These are phyloP conservation scores for Percopsis transmontana DNA, from an alignment of 2,113 vertebrate species.

Conservation along the genomic window DNA sequence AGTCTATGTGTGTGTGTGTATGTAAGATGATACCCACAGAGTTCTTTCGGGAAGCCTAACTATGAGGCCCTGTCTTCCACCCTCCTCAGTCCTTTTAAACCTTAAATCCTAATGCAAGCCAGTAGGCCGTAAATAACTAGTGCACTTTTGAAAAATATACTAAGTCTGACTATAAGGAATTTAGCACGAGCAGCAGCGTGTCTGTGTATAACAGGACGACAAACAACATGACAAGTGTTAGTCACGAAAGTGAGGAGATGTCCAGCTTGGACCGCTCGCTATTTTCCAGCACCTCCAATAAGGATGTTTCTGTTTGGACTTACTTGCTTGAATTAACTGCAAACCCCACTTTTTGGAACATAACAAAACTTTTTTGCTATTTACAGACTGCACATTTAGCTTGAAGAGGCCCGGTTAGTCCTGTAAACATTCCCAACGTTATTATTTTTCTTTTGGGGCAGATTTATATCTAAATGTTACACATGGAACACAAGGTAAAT, in stretches of 20 bases:
- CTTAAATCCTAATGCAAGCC: no score
- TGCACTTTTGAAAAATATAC: no score
- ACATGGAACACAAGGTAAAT: constrained; percentile 44
- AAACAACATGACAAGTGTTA: not conserved
- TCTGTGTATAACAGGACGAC: not conserved
- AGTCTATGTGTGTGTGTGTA: not conserved
- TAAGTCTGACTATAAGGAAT: no score
- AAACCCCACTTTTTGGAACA: constrained; percentile 40
- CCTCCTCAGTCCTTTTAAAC: no score
- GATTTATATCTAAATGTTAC: constrained; percentile 77
- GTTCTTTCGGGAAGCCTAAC: no score
- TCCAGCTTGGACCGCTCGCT: not conserved
- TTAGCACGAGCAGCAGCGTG: not conserved
- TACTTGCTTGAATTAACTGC: constrained; percentile 22
- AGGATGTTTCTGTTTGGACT: constrained; percentile 28
- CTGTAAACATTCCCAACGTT: constrained; percentile 74
- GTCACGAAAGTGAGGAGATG: not conserved
- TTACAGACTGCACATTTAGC: constrained; percentile 62
- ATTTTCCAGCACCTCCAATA: constrained; percentile 3
- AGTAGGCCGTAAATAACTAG: no score
- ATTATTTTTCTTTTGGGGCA: constrained; percentile 67
- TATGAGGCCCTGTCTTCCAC: no score
- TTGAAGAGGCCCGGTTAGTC: constrained; percentile 47
- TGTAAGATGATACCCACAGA: not conserved
- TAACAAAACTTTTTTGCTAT: constrained; percentile 45